These are phyloP conservation scores for Hirtodrosophila trivittata DNA, from an alignment of 2,888 invertebrate genomes.

Conservation along the genomic window DNA sequence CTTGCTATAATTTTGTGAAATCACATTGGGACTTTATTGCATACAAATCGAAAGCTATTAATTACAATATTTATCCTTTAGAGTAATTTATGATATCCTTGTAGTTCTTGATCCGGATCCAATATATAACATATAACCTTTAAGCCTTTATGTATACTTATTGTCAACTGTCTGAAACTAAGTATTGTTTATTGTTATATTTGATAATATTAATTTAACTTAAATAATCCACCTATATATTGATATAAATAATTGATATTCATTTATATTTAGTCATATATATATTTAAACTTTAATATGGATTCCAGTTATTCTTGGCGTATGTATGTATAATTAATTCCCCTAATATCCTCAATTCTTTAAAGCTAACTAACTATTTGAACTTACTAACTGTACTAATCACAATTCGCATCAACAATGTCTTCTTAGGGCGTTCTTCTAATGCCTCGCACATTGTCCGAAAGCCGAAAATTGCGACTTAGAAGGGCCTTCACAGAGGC, in stretches of 20 bases:
- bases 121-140: neutral
- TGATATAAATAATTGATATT: neutral
- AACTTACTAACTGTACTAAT: conserved; percentile 62
- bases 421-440: conserved; percentile 91
- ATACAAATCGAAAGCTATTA: too few species aligned
- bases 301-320: conserved; percentile 5
- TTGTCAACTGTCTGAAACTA: neutral
- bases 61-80: too few species aligned
- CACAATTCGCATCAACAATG: conserved; percentile 68
- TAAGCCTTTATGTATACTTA: neutral
- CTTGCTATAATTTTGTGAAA: conserved; percentile 12
- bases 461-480: conserved; percentile 92
- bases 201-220: conserved; percentile 1
- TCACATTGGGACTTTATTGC: too few species aligned
- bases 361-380: conserved; percentile 26
- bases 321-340: conserved; percentile 1
- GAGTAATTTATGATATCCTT: too few species aligned
- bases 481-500: conserved; percentile 95
- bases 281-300: neutral
- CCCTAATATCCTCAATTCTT: neutral
- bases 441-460: conserved; percentile 95
- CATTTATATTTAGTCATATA: neutral
- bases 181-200: neutral
- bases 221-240: conserved; percentile 1
- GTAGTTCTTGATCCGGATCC: too few species aligned